phyloP scores from a whole-genome alignment of 2,113 vertebrate species.

The Lanius collurio region DNA sequence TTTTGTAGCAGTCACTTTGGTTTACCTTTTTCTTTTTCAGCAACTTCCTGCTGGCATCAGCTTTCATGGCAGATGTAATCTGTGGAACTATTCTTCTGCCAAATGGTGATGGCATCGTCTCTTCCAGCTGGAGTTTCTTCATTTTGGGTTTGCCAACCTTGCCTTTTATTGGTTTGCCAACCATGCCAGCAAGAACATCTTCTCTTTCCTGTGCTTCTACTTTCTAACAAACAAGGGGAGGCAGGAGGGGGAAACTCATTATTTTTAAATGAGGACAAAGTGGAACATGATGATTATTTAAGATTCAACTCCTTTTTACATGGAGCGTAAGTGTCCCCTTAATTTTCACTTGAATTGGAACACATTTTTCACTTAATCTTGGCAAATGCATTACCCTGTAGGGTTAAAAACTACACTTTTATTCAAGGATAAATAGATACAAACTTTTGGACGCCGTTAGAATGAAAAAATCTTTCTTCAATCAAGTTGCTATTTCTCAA shows the following conservation, averaged over 20 bases:
- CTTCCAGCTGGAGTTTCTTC: constrained; percentile 93
- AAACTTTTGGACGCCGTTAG: background rate
- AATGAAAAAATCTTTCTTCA: background rate
- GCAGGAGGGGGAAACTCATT: background rate
- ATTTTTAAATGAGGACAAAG: background rate
- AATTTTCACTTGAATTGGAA: background rate
- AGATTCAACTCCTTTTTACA: background rate
- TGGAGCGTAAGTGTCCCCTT: background rate
- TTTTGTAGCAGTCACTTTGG: background rate
- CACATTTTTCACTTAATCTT: background rate
- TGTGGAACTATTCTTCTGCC: constrained; percentile 92
- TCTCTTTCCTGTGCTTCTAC: constrained; percentile 90
- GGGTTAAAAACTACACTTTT: background rate
- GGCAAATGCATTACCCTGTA: background rate
- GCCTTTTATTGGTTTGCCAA: constrained; percentile 91
- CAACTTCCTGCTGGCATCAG: constrained; percentile 90
- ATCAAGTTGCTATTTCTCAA: background rate
- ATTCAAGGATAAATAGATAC: background rate
- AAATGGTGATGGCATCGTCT: constrained; percentile 91
- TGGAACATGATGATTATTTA: background rate
- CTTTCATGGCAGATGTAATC: constrained; percentile 86
- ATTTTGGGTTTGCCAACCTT: constrained; percentile 96
- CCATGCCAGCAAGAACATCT: constrained; percentile 80
- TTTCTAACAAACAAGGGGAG: constrained; percentile 71
- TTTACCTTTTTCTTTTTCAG: constrained; percentile 93